Evolutionary conservation across 2,113 vertebrate species (phyloP).

Genomic region (Garra rufa): DNA sequence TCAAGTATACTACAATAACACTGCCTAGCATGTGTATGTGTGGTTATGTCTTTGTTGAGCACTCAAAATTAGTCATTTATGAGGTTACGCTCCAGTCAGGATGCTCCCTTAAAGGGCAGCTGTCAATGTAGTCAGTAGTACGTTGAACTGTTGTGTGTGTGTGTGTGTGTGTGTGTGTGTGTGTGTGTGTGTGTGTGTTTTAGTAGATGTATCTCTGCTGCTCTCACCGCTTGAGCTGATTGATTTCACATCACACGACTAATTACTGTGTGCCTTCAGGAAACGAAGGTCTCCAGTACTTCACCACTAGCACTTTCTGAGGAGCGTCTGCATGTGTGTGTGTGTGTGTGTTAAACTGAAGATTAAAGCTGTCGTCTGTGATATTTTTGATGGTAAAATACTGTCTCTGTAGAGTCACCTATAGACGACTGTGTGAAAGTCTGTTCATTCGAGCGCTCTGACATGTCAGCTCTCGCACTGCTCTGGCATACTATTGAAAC

Average conservation of each 20-base stretch:
- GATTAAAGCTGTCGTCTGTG: constrained; percentile 1
- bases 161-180: background rate
- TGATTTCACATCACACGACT: constrained; percentile 76
- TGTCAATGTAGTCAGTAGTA: background rate
- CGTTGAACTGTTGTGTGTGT: background rate
- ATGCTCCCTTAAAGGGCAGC: background rate
- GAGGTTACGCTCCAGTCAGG: background rate
- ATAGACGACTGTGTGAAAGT: background rate
- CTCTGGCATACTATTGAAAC: background rate
- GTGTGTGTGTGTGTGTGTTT: background rate
- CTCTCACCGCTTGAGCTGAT: constrained; percentile 73
- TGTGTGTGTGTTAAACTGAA: constrained; percentile 49
- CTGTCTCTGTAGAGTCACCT: background rate
- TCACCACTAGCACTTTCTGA: constrained; percentile 58
- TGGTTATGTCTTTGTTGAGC: background rate
- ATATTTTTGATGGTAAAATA: background rate
- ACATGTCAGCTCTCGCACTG: background rate
- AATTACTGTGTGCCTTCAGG: constrained; percentile 74
- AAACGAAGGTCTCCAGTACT: constrained; percentile 69
- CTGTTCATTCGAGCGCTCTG: background rate
- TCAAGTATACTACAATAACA: background rate
- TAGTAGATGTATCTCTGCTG: constrained; percentile 28
- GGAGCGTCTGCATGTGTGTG: background rate
- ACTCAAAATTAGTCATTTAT: background rate
- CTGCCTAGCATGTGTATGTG: background rate